These are phyloP conservation scores for Melikaiella ostensackeni DNA, from an alignment of 2,888 invertebrate species.

Conservation along the genomic window DNA sequence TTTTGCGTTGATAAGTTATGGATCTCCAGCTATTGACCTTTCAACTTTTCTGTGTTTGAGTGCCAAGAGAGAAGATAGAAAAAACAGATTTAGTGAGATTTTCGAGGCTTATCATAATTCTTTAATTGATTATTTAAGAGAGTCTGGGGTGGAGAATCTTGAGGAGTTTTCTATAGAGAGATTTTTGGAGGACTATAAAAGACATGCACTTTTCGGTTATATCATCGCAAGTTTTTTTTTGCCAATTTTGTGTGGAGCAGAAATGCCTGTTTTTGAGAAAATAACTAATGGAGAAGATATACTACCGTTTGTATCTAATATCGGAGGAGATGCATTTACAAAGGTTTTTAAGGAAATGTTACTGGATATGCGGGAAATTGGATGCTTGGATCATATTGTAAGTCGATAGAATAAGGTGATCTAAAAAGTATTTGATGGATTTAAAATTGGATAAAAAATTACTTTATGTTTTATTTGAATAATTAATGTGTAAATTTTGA, in stretches of 20 bases:
- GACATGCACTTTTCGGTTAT: slow-evolving; percentile 63
- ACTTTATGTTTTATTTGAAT: too few relatives aligned
- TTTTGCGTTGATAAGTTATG: slow-evolving; percentile 65
- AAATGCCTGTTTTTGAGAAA: background rate
- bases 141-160: slow-evolving; percentile 54
- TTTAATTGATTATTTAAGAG: slow-evolving; percentile 55
- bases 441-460: too few relatives aligned
- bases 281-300: background rate
- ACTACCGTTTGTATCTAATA: fast-evolving
- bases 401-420: background rate
- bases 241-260: slow-evolving; percentile 45
- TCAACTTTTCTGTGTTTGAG: slow-evolving; percentile 65
- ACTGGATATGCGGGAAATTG: slow-evolving; percentile 62
- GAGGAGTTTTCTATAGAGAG: slow-evolving; percentile 62
- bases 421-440: background rate
- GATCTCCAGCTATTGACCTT: slow-evolving; percentile 67
- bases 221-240: slow-evolving; percentile 60
- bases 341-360: slow-evolving; percentile 65
- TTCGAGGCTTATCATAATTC: slow-evolving; percentile 63
- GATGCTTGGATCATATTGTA: slow-evolving; percentile 53
- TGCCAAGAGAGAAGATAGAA: slow-evolving; percentile 50
- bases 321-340: slow-evolving; percentile 63
- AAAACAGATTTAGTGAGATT: slow-evolving; percentile 54
- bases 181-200: slow-evolving; percentile 63
- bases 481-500: too few relatives aligned